phyloP scores from a whole-genome alignment of 2,113 vertebrate species.

The Fulmarus glacialis region DNA sequence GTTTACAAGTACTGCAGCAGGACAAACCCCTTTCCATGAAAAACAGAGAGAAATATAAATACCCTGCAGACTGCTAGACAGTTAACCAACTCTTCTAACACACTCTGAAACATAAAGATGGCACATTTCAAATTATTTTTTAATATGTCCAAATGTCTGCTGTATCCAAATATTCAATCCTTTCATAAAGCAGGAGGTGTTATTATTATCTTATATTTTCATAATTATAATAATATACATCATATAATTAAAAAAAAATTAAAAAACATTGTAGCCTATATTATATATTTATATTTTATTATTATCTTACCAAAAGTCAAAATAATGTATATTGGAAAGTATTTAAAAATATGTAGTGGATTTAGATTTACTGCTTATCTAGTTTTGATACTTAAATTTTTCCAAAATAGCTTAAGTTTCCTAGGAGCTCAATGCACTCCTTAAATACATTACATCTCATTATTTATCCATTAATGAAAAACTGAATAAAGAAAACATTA shows the following conservation, averaged over 20 bases:
- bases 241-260: background rate
- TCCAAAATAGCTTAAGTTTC: background rate
- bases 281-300: background rate
- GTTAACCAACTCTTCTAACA: background rate
- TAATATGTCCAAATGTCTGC: background rate
- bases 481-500: background rate
- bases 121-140: background rate
- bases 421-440: background rate
- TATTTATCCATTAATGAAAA: background rate
- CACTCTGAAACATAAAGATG: background rate
- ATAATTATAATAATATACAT: background rate
- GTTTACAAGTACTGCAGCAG: fast-evolving
- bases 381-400: background rate
- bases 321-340: background rate
- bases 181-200: background rate
- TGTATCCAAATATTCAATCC: background rate
- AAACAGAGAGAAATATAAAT: background rate
- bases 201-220: background rate
- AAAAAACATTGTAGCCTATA: background rate
- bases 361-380: background rate
- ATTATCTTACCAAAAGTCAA: background rate
- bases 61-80: background rate
- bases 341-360: background rate
- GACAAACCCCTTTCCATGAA: background rate
- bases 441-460: background rate